A percentile compares a stretch with the other conserved stretches of the same genome.
These are phyloP conservation scores for Drosophila mimetica DNA, from an alignment of 2,888 invertebrate species.

Conservation along the genomic window DNA sequence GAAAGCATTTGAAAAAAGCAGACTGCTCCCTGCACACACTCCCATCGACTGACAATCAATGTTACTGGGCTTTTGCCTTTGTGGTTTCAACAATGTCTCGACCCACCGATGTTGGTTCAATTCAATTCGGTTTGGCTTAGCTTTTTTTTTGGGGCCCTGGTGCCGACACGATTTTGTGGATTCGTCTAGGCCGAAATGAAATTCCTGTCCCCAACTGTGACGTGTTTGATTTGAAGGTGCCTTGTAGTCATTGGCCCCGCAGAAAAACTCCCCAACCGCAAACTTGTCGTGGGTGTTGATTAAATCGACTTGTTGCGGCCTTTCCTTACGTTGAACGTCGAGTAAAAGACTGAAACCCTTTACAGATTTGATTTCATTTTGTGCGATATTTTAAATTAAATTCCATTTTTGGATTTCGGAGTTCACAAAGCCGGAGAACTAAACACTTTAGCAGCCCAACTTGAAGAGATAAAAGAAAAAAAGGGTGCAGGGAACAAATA, in stretches of 20 bases:
- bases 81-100: constrained; percentile 48
- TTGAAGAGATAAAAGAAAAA: constrained; percentile 16
- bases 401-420: constrained; percentile 8
- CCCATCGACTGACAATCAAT: constrained; percentile 56
- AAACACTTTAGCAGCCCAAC: constrained; percentile 30
- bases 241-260: constrained; percentile 40
- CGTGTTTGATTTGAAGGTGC: constrained; percentile 64
- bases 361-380: constrained; percentile 20
- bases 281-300: constrained; percentile 53
- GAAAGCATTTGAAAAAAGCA: constrained; percentile 54
- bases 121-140: constrained; percentile 13
- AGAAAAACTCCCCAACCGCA: background rate
- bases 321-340: background rate
- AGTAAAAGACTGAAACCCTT: constrained; percentile 49
- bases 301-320: constrained; percentile 68
- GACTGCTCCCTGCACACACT: constrained; percentile 53
- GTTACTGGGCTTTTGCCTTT: constrained; percentile 31
- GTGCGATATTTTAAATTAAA: constrained; percentile 38
- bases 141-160: constrained; percentile 2
- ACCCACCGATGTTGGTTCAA: constrained; percentile 21
- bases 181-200: constrained; percentile 16
- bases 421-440: background rate
- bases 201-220: constrained; percentile 11
- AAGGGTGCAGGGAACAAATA: constrained; percentile 36
- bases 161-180: constrained; percentile 1